A percentile compares a stretch with the other conserved stretches of the same genome.
phyloP scores from a whole-genome alignment of 2,797 vertebrate species.

The Sternotherus odoratus region DNA sequence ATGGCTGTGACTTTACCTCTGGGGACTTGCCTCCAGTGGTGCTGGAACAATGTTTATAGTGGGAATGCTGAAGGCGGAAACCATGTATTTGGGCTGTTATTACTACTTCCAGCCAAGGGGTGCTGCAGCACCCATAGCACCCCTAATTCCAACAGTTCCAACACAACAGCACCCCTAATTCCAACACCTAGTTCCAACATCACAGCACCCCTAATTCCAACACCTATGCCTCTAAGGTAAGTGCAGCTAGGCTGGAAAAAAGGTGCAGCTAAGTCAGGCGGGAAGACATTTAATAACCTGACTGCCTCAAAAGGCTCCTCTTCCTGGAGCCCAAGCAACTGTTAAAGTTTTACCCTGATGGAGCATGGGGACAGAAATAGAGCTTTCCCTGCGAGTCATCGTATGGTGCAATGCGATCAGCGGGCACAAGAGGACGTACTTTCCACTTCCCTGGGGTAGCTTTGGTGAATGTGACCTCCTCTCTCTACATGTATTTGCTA shows the following conservation, averaged over 20 bases:
- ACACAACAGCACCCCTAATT: too few species aligned
- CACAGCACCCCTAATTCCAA: too few species aligned
- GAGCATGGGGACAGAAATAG: background rate
- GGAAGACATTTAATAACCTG: conserved; percentile 1
- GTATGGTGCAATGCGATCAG: background rate
- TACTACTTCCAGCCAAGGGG: too few species aligned
- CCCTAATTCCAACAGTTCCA: too few species aligned
- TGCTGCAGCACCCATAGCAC: too few species aligned
- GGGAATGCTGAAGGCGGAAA: too few species aligned
- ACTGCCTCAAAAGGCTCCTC: background rate
- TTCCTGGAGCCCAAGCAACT: background rate
- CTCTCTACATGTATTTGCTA: background rate
- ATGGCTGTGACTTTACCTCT: fast-evolving
- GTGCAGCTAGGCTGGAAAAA: background rate
- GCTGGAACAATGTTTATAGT: too few species aligned
- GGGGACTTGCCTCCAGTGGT: background rate
- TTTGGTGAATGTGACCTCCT: background rate
- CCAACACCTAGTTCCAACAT: too few species aligned
- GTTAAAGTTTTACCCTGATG: background rate
- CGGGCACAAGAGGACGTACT: background rate
- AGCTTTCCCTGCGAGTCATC: too few species aligned
- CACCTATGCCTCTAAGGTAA: background rate
- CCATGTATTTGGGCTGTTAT: too few species aligned
- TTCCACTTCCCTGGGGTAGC: background rate
- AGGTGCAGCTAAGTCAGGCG: fast-evolving